Conservation (phyloP, 2,888 invertebrate genomes). For the Macrophya alboannulata region DNA sequence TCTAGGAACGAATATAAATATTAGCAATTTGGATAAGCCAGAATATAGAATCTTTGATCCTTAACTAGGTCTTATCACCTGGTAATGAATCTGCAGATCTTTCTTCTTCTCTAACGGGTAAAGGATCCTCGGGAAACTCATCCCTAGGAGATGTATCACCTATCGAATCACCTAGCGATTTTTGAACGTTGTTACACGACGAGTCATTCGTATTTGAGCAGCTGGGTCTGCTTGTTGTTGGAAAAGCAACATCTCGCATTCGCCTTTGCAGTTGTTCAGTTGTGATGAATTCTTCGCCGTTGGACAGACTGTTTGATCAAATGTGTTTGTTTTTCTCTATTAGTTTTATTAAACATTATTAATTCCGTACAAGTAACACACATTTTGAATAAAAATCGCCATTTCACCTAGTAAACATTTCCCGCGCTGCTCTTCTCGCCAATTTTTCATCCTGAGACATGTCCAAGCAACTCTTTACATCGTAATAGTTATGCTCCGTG, state of each 20-base stretch:
- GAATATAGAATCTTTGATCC: neutral
- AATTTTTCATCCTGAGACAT: conserved; percentile 94
- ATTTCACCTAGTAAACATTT: conserved; percentile 90
- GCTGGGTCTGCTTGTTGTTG: conserved; percentile 64
- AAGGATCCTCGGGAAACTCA: conserved; percentile 68
- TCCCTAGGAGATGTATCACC: conserved; percentile 68
- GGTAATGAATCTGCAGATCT: conserved; percentile 64
- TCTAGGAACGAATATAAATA: conserved; percentile 71
- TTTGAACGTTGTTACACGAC: conserved; percentile 64
- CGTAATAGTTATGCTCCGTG: conserved; percentile 87
- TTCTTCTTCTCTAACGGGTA: conserved; percentile 64
- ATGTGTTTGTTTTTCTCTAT: neutral
- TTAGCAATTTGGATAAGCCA: neutral
- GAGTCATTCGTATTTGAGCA: conserved; percentile 59
- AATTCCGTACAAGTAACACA: neutral
- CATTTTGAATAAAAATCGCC: conserved; percentile 8
- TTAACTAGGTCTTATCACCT: conserved; percentile 63
- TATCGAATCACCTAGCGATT: conserved; percentile 66
- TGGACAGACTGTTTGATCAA: conserved; percentile 85
- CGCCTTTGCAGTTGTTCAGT: conserved; percentile 90
- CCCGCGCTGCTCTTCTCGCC: conserved; percentile 92
- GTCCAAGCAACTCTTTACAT: conserved; percentile 89
- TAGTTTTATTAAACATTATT: neutral
- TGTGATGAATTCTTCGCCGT: conserved; percentile 93
- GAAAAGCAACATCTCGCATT: conserved; percentile 83